Evolutionary conservation across 2,797 vertebrate species (phyloP).

Genomic region (Helicolenus hilgendorfi): DNA sequence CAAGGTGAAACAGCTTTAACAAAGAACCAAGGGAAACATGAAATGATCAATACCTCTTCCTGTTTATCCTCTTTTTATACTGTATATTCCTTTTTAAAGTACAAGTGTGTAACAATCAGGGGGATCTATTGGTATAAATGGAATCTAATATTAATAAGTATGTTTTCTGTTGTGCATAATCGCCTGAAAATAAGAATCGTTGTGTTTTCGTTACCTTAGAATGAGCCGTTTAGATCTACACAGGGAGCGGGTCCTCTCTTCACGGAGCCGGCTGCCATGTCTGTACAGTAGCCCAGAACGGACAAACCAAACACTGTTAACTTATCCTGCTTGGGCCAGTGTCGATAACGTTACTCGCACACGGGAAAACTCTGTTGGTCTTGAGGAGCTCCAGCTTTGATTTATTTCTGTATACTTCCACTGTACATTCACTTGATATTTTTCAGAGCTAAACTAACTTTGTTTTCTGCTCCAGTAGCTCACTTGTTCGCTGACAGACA

Average conservation of each 20-base stretch:
- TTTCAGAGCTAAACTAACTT: no score
- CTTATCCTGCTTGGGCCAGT: no score
- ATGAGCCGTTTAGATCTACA: not conserved
- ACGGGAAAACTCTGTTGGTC: no score
- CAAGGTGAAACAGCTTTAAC: slow-evolving; percentile 5
- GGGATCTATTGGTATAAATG: not conserved
- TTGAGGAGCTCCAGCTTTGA: no score
- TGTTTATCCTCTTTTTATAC: not conserved
- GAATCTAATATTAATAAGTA: not conserved
- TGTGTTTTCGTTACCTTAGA: not conserved
- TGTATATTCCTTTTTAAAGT: not conserved
- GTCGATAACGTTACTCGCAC: no score
- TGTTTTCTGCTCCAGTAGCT: no score
- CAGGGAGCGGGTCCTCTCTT: not conserved
- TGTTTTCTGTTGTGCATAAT: not conserved
- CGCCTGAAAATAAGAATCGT: not conserved
- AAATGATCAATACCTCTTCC: not conserved
- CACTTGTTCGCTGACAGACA: no score
- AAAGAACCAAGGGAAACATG: not conserved
- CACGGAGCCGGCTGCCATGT: not conserved
- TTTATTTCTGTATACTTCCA: no score
- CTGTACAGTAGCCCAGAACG: not conserved
- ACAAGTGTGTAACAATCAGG: not conserved
- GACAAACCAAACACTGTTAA: not conserved
- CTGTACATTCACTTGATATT: no score